Conservation (phyloP, 2,888 invertebrate genomes). For the Mesoligia furuncula region DNA sequence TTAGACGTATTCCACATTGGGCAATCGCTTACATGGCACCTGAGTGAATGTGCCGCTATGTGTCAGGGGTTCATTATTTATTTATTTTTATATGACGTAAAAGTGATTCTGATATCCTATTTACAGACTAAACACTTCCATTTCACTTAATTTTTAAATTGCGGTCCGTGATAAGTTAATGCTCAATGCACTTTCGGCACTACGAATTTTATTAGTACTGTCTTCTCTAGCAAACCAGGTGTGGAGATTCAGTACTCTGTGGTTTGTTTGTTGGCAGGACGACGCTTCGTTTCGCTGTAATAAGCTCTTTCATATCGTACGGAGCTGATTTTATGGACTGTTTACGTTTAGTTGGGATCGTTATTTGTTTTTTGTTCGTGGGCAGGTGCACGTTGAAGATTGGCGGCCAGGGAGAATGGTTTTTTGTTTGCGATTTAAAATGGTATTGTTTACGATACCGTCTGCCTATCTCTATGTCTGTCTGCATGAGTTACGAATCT, state of each 20-base stretch:
- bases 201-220: neutral
- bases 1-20: too few species aligned
- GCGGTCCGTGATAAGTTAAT: too few species aligned
- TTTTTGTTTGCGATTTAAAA: slow-evolving; percentile 3
- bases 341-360: slow-evolving; percentile 32
- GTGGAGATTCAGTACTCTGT: neutral
- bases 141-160: neutral
- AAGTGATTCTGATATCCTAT: neutral
- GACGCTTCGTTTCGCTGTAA: slow-evolving; percentile 7
- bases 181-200: neutral
- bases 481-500: neutral
- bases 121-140: neutral
- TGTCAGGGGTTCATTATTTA: too few species aligned
- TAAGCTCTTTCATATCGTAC: slow-evolving; percentile 45
- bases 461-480: neutral
- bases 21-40: too few species aligned
- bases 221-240: neutral
- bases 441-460: neutral
- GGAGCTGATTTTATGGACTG: slow-evolving; percentile 48
- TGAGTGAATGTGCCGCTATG: too few species aligned
- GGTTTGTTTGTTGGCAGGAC: slow-evolving; percentile 19
- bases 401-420: slow-evolving; percentile 12
- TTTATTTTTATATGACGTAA: neutral
- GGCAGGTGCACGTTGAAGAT: neutral
- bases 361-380: slow-evolving; percentile 7